Evolutionary conservation across 1,140 invertebrate genomes (phyloP), one percentile per base, ranked within the genome.

Genomic region (Myzus persicae): DNA sequence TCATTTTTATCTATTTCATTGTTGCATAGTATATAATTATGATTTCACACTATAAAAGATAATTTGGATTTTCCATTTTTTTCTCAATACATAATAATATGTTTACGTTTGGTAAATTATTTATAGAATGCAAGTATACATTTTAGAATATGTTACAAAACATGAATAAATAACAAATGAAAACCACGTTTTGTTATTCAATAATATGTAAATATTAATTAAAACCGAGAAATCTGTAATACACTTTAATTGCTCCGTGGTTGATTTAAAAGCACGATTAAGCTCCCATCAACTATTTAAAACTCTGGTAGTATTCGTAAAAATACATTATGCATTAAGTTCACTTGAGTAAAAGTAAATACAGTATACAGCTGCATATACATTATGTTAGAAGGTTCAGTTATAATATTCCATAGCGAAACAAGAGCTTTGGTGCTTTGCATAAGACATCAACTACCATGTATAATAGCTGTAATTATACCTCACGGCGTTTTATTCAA

Each of bases 311-410:
- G 46, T n/a, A 46, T 87, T 48, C 14, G 20, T 88, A 31, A 46
- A 88, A 88, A 88, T 88, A 88, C 44, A 88, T 48, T 48, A 88
- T 88, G n/a, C n/a, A 46, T 46, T 36, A 9, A 48, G 46, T 87
- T n/a, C 31, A 20, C 42, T 87, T 87, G 44, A 88, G 46, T 48
- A 36, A 24, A 88, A 48, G n/a, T 88, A 88, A 88, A 88, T 48
- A 51, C 20, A 11, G 82, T 67, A n/a, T 67, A 67, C 31, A n/a
- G 14, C 11, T 51, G n/a, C n/a, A 67, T 31, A n/a, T 31, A 20
- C 20, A 36, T 51, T 36, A 48, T 51, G 6, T 88, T 88, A 14
- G 31, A n/a, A 24, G 22, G 84, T 88, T 48, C 46, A 48, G 8
- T 51, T 88, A n/a, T 22, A 22, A 88, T 87, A 87, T 87, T 87